A percentile compares a stretch with the other conserved stretches of the same genome.
These are phyloP conservation scores for Mycteria americana DNA, from an alignment of 2,797 vertebrate species.

Conservation along the genomic window DNA sequence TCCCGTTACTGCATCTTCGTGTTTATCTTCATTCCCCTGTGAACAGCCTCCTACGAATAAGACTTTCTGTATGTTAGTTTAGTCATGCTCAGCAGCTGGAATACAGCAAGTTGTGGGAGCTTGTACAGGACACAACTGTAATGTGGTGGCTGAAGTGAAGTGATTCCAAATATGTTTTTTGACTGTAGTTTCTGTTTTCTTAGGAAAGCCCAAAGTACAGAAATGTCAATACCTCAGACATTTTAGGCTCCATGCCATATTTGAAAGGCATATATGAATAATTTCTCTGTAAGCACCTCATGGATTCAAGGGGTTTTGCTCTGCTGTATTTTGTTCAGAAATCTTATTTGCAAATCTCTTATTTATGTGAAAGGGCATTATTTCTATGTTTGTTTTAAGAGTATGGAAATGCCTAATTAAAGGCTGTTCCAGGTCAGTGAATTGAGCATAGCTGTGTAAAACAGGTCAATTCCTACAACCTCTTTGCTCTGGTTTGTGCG, in stretches of 20 bases:
- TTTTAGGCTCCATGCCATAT: neutral
- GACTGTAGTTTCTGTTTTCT: neutral
- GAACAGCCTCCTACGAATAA: slow-evolving; percentile 28
- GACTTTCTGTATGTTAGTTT: neutral
- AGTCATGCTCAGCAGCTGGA: slow-evolving; percentile 21
- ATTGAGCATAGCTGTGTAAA: slow-evolving; percentile 8
- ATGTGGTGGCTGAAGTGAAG: slow-evolving; percentile 19
- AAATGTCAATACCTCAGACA: neutral
- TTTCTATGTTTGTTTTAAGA: neutral
- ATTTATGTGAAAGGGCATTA: neutral
- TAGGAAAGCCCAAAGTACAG: neutral
- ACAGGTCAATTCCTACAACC: slow-evolving; percentile 13
- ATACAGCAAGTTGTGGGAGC: neutral
- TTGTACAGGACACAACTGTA: neutral
- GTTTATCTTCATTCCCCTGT: slow-evolving; percentile 28
- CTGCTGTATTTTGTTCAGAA: neutral
- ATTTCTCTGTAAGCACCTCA: neutral
- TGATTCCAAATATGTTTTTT: neutral
- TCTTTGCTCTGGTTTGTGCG: slow-evolving; percentile 7
- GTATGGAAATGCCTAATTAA: slow-evolving; percentile 33
- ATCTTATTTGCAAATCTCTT: neutral
- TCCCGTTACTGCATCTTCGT: slow-evolving; percentile 8
- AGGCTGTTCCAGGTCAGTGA: slow-evolving; percentile 34
- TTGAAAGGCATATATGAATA: neutral
- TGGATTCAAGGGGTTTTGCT: neutral